phyloP scores from a whole-genome alignment of 2,113 vertebrate species.

The Planiliza haematocheilus region DNA sequence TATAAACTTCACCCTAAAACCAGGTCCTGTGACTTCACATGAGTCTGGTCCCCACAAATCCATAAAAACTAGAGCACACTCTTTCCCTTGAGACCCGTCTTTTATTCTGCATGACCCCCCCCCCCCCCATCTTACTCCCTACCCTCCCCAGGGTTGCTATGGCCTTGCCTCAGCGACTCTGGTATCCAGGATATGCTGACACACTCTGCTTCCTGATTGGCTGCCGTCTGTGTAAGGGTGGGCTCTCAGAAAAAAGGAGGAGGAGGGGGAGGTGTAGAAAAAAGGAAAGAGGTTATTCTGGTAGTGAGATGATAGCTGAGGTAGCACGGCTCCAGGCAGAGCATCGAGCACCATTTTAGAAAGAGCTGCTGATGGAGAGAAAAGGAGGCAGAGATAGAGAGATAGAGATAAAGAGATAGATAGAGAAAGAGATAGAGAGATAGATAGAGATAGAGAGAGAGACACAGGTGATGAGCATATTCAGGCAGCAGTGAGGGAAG shows the following conservation, averaged over 20 bases:
- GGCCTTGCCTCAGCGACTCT: constrained; percentile 72
- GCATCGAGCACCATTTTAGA: constrained; percentile 69
- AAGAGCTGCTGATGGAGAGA: constrained; percentile 16
- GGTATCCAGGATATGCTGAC: constrained; percentile 82
- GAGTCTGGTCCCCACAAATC: too few relatives aligned
- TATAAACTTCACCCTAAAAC: too few relatives aligned
- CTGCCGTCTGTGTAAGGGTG: constrained; percentile 57
- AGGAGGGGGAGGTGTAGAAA: constrained; percentile 25
- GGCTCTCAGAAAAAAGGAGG: constrained; percentile 36
- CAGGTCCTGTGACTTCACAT: too few relatives aligned
- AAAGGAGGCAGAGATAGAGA: constrained; percentile 3
- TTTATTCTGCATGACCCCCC: constrained; percentile 64
- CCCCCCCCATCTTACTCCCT: constrained; percentile 27
- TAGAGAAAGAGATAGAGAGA: too few relatives aligned
- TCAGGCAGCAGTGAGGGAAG: constrained; percentile 19
- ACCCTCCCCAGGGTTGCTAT: constrained; percentile 67
- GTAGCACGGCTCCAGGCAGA: constrained; percentile 60
- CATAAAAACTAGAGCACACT: neutral
- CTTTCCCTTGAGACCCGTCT: neutral
- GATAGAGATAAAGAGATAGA: neutral
- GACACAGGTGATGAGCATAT: neutral
- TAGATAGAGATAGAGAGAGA: too few relatives aligned
- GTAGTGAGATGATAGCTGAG: constrained; percentile 72
- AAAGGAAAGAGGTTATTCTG: constrained; percentile 63
- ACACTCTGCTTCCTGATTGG: constrained; percentile 74